These are phyloP conservation scores for Falco peregrinus DNA, from an alignment of 2,797 vertebrate genomes.

Conservation along the genomic window DNA sequence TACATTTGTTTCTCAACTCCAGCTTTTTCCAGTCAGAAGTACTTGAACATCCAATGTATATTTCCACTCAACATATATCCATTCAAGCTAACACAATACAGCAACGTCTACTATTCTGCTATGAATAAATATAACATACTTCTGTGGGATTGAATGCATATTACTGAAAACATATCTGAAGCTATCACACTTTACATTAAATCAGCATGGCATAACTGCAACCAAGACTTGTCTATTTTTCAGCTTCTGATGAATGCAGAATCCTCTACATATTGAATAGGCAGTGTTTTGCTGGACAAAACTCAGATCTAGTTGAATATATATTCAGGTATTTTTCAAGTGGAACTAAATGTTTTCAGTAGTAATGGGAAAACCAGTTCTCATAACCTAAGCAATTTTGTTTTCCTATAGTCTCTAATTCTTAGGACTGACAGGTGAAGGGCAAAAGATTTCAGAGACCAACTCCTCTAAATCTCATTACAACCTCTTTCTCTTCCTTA, in stretches of 20 bases:
- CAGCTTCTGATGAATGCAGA: not conserved
- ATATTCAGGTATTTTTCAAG: not conserved
- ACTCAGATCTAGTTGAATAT: not conserved
- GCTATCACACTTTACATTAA: conserved; percentile 1
- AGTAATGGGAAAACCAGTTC: not conserved
- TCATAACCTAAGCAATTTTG: not conserved
- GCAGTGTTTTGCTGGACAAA: not conserved
- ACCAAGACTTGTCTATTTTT: conserved; percentile 4
- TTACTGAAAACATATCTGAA: conserved; percentile 25
- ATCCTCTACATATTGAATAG: not conserved
- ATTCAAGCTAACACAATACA: not conserved
- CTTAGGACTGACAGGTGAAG: not conserved
- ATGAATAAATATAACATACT: conserved; percentile 3
- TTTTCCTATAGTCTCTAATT: not conserved
- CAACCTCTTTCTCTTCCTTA: not conserved
- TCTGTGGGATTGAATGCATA: not conserved
- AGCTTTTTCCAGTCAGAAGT: not conserved
- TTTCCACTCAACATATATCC: not conserved
- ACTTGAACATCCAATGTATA: not conserved
- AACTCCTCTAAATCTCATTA: not conserved
- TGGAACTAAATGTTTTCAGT: not conserved
- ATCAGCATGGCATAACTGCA: not conserved
- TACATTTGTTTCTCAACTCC: not conserved
- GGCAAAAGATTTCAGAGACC: not conserved
- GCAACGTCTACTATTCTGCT: not conserved